A percentile compares a stretch with the other conserved stretches of the same genome.
phyloP scores from a whole-genome alignment of 2,797 vertebrate genomes.

The Fratercula arctica region DNA sequence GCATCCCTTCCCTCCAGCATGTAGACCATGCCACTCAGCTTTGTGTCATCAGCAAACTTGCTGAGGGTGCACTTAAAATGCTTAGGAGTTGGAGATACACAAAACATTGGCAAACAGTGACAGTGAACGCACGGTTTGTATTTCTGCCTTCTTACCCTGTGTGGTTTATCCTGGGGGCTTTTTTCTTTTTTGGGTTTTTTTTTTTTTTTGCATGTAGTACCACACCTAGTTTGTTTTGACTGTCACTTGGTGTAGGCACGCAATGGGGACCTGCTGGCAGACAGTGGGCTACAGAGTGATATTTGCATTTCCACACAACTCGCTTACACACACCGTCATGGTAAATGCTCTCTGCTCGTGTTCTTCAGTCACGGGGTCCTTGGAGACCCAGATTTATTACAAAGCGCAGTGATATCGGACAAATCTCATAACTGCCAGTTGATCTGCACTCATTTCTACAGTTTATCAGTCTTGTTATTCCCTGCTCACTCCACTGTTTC shows the following conservation, averaged over 20 bases:
- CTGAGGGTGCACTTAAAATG: too few species aligned
- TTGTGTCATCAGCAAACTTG: too few species aligned
- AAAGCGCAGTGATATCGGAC: not conserved
- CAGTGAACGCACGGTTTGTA: rapidly evolving
- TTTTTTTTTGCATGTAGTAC: not conserved
- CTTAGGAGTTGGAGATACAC: not conserved
- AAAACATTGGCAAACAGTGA: not conserved
- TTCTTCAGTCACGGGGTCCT: not conserved
- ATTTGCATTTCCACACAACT: not conserved
- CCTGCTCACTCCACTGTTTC: not conserved
- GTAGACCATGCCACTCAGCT: too few species aligned
- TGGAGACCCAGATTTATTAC: not conserved
- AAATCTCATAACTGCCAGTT: not conserved
- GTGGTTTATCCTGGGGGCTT: not conserved
- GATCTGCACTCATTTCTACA: not conserved
- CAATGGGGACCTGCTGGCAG: not conserved
- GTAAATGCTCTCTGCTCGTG: rapidly evolving
- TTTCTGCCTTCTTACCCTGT: not conserved
- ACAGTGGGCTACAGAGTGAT: not conserved
- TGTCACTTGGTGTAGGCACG: not conserved
- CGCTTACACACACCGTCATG: not conserved
- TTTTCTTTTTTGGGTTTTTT: not conserved
- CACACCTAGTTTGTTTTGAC: not conserved
- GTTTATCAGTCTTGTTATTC: not conserved
- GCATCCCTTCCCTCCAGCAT: too few species aligned